Conservation (phyloP, 2,888 invertebrate genomes). For the Hyles lineata region DNA sequence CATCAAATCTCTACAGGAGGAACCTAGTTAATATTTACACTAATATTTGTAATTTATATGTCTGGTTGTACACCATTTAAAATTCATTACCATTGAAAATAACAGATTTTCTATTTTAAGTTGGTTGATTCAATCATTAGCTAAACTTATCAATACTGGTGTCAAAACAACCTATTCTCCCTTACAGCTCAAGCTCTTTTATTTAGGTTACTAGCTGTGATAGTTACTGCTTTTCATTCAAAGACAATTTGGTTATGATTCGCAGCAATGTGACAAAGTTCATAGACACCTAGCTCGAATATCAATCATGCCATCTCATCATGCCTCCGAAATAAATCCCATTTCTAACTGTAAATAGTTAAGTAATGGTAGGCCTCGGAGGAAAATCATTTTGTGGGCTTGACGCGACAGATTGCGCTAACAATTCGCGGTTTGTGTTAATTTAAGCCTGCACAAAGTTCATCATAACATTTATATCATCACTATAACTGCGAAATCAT, state of each 20-base stretch:
- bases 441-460: constrained; percentile 53
- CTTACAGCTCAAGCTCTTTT: too few relatives aligned
- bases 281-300: too few relatives aligned
- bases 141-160: too few relatives aligned
- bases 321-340: constrained; percentile 63
- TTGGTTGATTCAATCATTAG: too few relatives aligned
- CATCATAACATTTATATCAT: constrained; percentile 16
- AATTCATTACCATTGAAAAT: too few relatives aligned
- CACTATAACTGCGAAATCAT: not conserved
- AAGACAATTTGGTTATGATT: too few relatives aligned
- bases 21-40: constrained; percentile 84
- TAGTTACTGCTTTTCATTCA: too few relatives aligned
- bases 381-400: constrained; percentile 55
- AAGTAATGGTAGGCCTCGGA: constrained; percentile 62
- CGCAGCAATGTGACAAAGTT: too few relatives aligned
- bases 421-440: constrained; percentile 55
- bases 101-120: too few relatives aligned
- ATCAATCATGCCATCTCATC: not conserved
- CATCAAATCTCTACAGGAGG: constrained; percentile 89
- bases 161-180: too few relatives aligned
- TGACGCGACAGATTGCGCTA: constrained; percentile 56
- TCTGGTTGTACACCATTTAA: too few relatives aligned
- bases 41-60: not conserved
- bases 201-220: too few relatives aligned
- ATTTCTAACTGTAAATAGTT: constrained; percentile 47